Evolutionary conservation across 2,888 invertebrate species (phyloP).

Genomic region (Crepidodera aurea): DNA sequence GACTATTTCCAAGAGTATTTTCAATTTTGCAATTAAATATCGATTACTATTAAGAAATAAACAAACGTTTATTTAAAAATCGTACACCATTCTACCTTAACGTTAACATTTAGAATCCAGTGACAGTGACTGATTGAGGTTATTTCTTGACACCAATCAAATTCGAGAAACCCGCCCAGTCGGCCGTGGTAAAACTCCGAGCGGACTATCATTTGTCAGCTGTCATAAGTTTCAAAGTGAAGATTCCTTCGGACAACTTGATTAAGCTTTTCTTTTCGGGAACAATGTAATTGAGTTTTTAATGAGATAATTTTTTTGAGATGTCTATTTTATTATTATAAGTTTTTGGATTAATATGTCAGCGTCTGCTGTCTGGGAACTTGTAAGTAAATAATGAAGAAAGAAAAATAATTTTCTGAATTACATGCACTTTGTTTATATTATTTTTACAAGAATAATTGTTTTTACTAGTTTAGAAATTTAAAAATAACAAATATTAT

Average conservation of each 20-base stretch:
- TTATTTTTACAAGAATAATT: no score
- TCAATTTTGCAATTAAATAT: no score
- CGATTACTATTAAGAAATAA: no score
- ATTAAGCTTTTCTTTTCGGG: constrained; percentile 28
- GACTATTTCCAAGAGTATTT: no score
- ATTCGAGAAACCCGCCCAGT: constrained; percentile 36
- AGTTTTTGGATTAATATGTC: constrained; percentile 6
- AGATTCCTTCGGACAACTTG: constrained; percentile 33
- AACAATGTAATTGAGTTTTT: constrained; percentile 34
- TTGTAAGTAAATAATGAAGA: no score
- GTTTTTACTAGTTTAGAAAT: no score
- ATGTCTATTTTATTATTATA: constrained; percentile 24
- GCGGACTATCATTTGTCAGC: constrained; percentile 34
- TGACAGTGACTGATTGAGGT: constrained; percentile 52
- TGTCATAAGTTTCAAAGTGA: constrained; percentile 34
- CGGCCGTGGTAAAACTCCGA: constrained; percentile 28
- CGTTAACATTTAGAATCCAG: constrained; percentile 9
- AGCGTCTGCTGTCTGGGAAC: background rate
- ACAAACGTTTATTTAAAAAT: no score
- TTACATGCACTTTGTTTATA: no score
- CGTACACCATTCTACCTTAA: constrained; percentile 1
- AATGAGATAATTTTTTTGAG: constrained; percentile 31
- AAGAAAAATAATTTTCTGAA: no score
- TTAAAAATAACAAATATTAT: no score
- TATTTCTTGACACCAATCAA: constrained; percentile 55